Evolutionary conservation across 2,888 invertebrate species (phyloP), one percentile per base, ranked within the genome.

Genomic region (Leistus spinibarbis): DNA sequence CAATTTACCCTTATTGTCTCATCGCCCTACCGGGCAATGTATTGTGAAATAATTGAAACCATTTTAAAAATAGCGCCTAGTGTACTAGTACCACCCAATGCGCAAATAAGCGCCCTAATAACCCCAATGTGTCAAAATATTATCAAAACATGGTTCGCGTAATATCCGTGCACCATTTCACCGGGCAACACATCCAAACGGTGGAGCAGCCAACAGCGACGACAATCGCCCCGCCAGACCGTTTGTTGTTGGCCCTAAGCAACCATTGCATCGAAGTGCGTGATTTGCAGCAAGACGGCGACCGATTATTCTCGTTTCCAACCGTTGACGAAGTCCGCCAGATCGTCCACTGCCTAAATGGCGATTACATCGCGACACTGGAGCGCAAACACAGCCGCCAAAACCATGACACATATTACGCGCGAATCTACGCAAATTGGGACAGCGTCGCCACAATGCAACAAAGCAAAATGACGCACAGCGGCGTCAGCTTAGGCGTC

Each of bases 341-440:
- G 81, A 87, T 94, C 66, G 84, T 90, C 0, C 91, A 92, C 81
- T 93, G 92, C 79, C 83, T 88, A 70, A 88, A 90, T 80, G 93
- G 89, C 54, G 90, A 92, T 81, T 93, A 91, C 82, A 88, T 92
- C 3, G 90, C 89, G 0, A 90, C 91, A 0, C 80, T 92, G 76
- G 92, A 92, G 84, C 87, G 87, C 22, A 90, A 90, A 82, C 85
- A 83, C 77, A 86, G 87, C 80, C 81, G 87, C 16, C 84, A 86
- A 79, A 86, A 83, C 80, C 85, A 82, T 23, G 84, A 84, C 73
- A 84, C 82, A 78, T 88, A 84, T 83, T 91, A 91, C 79, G 89
- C 90, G n/a, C 87, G 93, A 74, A 89, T 93, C 22, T 94, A 94
- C 82, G 89, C 93, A 2, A 92, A 93, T 82, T 94, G 94, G 91